These are phyloP conservation scores for Troglohyphantes excavatus DNA, from an alignment of 2,888 invertebrate genomes.

Conservation along the genomic window DNA sequence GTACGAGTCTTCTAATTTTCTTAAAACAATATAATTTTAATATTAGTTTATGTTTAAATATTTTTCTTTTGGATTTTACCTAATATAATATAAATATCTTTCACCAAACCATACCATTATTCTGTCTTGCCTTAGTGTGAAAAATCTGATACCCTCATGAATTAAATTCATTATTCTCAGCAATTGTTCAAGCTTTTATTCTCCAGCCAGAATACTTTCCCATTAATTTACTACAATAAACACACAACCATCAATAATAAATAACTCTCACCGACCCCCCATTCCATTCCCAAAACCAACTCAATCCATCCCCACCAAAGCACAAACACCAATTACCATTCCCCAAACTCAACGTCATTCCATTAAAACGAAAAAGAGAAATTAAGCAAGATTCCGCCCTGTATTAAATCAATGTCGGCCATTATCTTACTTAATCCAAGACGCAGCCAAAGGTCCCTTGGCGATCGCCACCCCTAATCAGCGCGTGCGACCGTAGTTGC, in stretches of 20 bases:
- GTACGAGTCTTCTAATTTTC: no score
- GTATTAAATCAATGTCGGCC: constrained; percentile 42
- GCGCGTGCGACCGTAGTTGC: constrained; percentile 33
- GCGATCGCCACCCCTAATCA: constrained; percentile 51
- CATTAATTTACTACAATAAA: background rate
- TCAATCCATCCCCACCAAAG: background rate
- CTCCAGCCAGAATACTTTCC: background rate
- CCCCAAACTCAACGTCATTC: background rate
- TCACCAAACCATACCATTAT: no score
- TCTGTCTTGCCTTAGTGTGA: no score
- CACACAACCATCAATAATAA: background rate
- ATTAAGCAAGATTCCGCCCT: constrained; percentile 10
- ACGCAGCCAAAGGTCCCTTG: constrained; percentile 7
- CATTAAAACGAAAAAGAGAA: background rate
- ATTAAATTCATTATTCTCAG: no score
- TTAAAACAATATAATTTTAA: no score
- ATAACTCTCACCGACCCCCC: background rate
- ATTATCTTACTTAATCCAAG: constrained; percentile 43
- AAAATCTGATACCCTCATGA: no score
- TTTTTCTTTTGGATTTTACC: no score
- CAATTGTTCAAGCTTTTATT: no score
- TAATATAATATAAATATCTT: no score
- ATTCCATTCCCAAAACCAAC: background rate
- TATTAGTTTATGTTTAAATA: no score
- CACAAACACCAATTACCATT: background rate